Conservation (phyloP, 2,797 vertebrate genomes). For the Molossus alvarezi region DNA sequence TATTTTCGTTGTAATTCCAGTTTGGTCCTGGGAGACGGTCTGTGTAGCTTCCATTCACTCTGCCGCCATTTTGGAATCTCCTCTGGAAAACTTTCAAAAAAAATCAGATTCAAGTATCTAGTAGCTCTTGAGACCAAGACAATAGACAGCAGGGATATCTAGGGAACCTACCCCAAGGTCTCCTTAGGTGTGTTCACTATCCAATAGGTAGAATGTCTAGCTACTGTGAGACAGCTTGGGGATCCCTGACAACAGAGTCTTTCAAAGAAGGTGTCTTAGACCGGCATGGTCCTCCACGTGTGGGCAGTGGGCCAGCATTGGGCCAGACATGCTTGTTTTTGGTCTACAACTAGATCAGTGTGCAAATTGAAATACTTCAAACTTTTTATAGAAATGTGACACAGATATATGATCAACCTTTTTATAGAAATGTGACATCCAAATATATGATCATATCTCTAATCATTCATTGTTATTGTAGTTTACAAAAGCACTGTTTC, state of each 20-base stretch:
- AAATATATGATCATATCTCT: neutral
- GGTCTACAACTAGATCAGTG: neutral
- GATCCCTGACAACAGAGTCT: neutral
- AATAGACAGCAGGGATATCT: neutral
- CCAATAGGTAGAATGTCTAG: neutral
- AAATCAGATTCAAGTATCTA: neutral
- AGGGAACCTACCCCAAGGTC: neutral
- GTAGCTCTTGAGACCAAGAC: neutral
- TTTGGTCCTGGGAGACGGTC: no score
- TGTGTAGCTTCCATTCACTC: no score
- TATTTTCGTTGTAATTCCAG: no score
- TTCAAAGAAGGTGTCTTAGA: neutral
- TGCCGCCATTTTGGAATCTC: no score
- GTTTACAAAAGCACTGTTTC: neutral
- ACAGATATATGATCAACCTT: neutral
- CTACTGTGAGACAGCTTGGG: neutral
- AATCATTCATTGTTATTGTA: neutral
- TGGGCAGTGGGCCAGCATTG: neutral
- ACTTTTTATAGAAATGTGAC: neutral
- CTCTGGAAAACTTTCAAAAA: no score
- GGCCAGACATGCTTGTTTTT: neutral
- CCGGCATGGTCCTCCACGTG: neutral
- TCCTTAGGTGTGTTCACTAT: neutral
- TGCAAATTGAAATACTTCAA: conserved; percentile 11
- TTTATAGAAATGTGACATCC: neutral